A percentile compares a stretch with the other conserved stretches of the same genome.
Conservation (phyloP, 2,797 vertebrate genomes). For the Calcarius lapponicus region DNA sequence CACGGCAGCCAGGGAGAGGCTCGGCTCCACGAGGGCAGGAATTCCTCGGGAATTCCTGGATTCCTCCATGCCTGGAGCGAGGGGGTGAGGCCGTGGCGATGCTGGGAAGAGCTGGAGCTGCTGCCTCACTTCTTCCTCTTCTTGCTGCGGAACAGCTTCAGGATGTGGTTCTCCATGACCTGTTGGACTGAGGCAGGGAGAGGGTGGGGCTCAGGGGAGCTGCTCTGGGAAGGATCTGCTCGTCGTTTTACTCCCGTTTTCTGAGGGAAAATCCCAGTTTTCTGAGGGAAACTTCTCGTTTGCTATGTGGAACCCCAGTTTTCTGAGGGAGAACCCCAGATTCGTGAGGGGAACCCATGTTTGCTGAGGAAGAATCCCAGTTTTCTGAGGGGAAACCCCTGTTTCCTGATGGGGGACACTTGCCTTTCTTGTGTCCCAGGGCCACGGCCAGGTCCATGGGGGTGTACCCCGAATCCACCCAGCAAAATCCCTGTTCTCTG, state of each 20-base stretch:
- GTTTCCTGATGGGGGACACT: not conserved
- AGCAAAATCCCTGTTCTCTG: not conserved
- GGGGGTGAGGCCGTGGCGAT: not conserved
- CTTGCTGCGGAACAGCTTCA: constrained; percentile 84
- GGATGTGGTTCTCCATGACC: constrained; percentile 92
- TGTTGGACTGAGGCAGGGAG: constrained; percentile 85
- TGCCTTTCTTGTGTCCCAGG: constrained; percentile 91
- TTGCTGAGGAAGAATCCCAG: not conserved
- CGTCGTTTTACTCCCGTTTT: not conserved
- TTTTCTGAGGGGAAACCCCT: not conserved
- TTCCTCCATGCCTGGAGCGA: not conserved
- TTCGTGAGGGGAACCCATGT: too few relatives aligned
- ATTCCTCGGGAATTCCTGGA: accelerated
- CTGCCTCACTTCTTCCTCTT: constrained; percentile 20
- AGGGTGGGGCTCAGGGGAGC: not conserved
- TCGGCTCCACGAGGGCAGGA: accelerated
- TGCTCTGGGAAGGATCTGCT: not conserved
- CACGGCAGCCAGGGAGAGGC: not conserved
- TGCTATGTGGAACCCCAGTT: not conserved
- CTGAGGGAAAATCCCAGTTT: not conserved
- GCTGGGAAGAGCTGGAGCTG: not conserved
- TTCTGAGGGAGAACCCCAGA: not conserved
- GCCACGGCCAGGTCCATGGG: constrained; percentile 95
- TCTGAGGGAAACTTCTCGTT: not conserved
- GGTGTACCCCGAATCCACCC: constrained; percentile 92